Base-by-base conservation (phyloP, 2,113 vertebrate genomes). In the Bucco capensis region DNA sequence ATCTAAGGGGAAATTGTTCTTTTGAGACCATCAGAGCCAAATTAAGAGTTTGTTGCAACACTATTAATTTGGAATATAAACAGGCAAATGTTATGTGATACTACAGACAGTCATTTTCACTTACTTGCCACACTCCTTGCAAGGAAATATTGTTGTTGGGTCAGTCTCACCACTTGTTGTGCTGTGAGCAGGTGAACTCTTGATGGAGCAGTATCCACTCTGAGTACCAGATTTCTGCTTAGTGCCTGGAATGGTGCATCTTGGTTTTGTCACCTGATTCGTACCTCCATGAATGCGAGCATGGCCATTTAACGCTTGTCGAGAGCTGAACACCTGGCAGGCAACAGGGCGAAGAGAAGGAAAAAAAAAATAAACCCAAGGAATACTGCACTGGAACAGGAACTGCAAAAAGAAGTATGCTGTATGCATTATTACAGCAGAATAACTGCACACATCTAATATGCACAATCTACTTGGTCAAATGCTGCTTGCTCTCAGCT, bases 91-190 rank as follows among this genome's bases (percentile, higher is more conserved):
- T 0, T 1, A 57, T 21, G 27, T 6, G 1, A 18, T 15, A 6
- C 33, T 15, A 9, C 35, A 80, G 51, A 27, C 31, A 25, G 28
- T 23, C 13, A 15, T 11, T n/a, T n/a, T 54, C 62, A 97, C 98
- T 97, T 97, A 98, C 98, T 58, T 99, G 97, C 98, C 98, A 85
- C 98, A 99, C 82, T 98, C 98, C 93, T 98, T 98, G 96, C 98
- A 99, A 86, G 98, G 98, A 92, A 98, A 99, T 85, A 98, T 92
- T 9, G 97, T 97, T 3, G 97, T 97, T 33, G 98, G 97, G 78
- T 98, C 98, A 0, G 98, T 98, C 90, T 98, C 98, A 6, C 98
- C 97, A 1, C 98, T 98, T 19, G 98, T 98, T 65, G 98, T 98
- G 94, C 98, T 98, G 83, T 98, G 98, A 50, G 98, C 98, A 19